Base-by-base conservation (phyloP, 2,888 invertebrate species). In the Amphipyra berbera region DNA sequence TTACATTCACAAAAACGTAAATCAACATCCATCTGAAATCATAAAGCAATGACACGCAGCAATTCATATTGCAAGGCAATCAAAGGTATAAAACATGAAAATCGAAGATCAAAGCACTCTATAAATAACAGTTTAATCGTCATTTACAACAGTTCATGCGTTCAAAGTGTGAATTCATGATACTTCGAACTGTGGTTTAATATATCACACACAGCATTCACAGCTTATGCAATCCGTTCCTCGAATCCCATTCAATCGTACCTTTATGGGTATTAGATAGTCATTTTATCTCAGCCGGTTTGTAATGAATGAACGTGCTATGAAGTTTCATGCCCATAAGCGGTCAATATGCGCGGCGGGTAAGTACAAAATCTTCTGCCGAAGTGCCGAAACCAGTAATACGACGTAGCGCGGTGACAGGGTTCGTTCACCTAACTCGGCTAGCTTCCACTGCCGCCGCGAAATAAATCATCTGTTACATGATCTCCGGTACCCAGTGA, bases 351-450 rank as follows among this genome's bases (percentile, higher is more conserved):
- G 84, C 81, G 77, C 79, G 79, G 79, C 79, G 81, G 73, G 30
- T 30, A 6, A 7, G 75, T 77, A 87, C 84, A 82, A 85, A 87
- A 88, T 86, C 87, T 90, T 90, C 90, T 90, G 83, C 78, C 82
- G 74, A 79, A 83, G 88, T 83, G 80, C 91, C 92, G 88, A 92
- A 94, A 94, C 93, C 90, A 88, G 94, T 90, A 90, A 85, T 81
- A 82, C 83, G 81, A 82, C 81, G 86, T 83, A 82, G 85, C 81
- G 78, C 83, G 85, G 89, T 90, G 90, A 90, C 90, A 90, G 88
- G 89, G 94, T 93, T 94, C 94, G 90, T 94, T 94, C 90, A 94
- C 94, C 94, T 92, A 85, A 80, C 83, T 79, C 86, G 84, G 78
- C 84, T 76, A 82, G 82, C 84, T 82, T 76, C 79, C 73, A 73